Evolutionary conservation across 2,888 invertebrate species (phyloP), one percentile per base, ranked within the genome.

Genomic region (Callimorpha dominula): DNA sequence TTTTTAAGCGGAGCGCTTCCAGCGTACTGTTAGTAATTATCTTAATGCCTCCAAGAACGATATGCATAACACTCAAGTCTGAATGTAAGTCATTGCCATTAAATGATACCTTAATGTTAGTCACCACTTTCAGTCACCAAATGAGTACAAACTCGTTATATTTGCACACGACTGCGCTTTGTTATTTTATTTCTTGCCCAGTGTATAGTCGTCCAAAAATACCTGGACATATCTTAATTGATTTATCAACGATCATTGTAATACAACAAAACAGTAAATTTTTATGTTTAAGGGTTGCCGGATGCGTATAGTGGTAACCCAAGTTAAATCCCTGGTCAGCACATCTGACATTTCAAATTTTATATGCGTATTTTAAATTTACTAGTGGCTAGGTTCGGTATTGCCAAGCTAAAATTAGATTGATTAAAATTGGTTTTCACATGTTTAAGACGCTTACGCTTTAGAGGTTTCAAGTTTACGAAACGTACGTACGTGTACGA

Each of bases 101-200:
- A 46, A 20, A 65, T 65, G 11, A 8, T n/a, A 57, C 20, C 20
- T 68, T 43, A 4, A 14, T 68, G 54, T 60, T 43, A 15, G 20
- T 68, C 31, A 68, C 43, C 20, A 68, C 57, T 60, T 43, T 57
- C 46, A 68, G 57, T 43, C 66, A 57, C 20, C 7, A 46, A 68
- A 57, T 68, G 31, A 31, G 60, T 68, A 15, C n/a, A 42, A 42
- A 52, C 50, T 49, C 40, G 15, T 62, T 63, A 63, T 57, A 79
- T 78, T 72, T 70, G 50, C 70, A 74, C 78, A 80, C 76, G 80
- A 70, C 68, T 75, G 71, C 70, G 43, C 7, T 43, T 46, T 50
- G 68, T 65, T 31, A 43, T 72, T 70, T 72, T 68, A 65, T 74
- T 71, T 50, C 15, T 57, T 60, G 57, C 42, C 75, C 73, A 73